phyloP scores from a whole-genome alignment of 2,797 vertebrate species.

The Clarias platycephalus region DNA sequence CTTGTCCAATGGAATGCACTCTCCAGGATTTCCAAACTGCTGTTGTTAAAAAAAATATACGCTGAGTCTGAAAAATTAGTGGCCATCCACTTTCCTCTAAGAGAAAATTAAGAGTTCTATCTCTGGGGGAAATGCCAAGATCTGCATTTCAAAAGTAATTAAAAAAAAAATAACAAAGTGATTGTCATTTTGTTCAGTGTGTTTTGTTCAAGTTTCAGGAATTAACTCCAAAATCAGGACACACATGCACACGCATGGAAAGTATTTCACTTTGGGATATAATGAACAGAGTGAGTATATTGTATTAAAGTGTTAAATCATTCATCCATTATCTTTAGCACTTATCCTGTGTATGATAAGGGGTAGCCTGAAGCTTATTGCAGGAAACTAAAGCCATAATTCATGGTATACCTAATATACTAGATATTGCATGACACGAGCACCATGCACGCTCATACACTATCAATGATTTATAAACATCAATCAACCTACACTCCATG shows the following conservation, averaged over 20 bases:
- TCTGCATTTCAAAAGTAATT: slow-evolving; percentile 3
- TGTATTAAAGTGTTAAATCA: neutral
- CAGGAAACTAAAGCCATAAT: too few species aligned
- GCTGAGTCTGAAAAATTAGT: slow-evolving; percentile 25
- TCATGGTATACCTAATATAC: too few species aligned
- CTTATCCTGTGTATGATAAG: too few species aligned
- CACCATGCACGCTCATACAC: too few species aligned
- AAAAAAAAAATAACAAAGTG: neutral
- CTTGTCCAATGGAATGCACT: neutral
- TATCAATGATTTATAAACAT: too few species aligned
- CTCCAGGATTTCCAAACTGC: slow-evolving; percentile 9
- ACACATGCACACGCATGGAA: neutral
- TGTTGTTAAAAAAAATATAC: slow-evolving; percentile 3
- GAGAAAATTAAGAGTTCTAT: slow-evolving; percentile 11
- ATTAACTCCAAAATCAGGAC: neutral
- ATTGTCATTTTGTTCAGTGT: neutral
- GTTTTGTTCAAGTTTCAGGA: neutral
- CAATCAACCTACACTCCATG: too few species aligned
- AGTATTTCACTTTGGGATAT: neutral
- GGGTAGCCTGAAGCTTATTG: too few species aligned
- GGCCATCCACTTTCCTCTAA: neutral
- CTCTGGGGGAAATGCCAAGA: neutral
- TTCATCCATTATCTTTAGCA: too few species aligned
- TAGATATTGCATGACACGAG: too few species aligned
- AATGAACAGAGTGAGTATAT: too few species aligned